These are phyloP conservation scores for Drosophila hamatofila DNA, from an alignment of 2,888 invertebrate genomes.

Conservation along the genomic window DNA sequence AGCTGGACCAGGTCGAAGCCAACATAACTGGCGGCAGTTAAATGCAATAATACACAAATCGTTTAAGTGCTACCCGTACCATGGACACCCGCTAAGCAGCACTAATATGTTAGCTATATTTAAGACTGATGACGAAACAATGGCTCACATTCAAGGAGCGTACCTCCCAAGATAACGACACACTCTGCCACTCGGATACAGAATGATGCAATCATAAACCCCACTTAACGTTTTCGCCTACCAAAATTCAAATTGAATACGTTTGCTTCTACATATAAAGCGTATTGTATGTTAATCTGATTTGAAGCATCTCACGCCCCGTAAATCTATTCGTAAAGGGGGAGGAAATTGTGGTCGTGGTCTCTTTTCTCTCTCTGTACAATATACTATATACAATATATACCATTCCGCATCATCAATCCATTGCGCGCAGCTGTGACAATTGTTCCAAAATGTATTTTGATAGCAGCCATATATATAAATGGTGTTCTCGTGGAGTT, in stretches of 20 bases:
- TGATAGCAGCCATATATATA: conserved; percentile 15
- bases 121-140: conserved; percentile 41
- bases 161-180: conserved; percentile 9
- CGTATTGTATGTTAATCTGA: conserved; percentile 69
- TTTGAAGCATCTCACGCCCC: conserved; percentile 27
- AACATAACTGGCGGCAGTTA: conserved; percentile 21
- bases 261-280: conserved; percentile 30
- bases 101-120: conserved; percentile 35
- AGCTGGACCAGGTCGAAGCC: conserved; percentile 29
- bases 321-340: conserved; percentile 1
- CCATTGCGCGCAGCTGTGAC: conserved; percentile 22
- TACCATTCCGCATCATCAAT: conserved; percentile 1
- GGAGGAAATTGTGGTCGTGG: conserved; percentile 8
- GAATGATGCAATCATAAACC: conserved; percentile 18
- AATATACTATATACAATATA: neutral
- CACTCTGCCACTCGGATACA: neutral
- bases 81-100: conserved; percentile 36
- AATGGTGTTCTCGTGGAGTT: neutral
- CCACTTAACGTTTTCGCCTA: neutral
- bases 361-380: neutral
- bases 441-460: neutral
- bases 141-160: conserved; percentile 29
- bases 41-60: conserved; percentile 17
- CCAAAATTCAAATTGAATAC: conserved; percentile 14
- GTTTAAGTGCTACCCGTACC: conserved; percentile 14